phyloP scores from a whole-genome alignment of 2,797 vertebrate species.

The Cottoperca gobio region DNA sequence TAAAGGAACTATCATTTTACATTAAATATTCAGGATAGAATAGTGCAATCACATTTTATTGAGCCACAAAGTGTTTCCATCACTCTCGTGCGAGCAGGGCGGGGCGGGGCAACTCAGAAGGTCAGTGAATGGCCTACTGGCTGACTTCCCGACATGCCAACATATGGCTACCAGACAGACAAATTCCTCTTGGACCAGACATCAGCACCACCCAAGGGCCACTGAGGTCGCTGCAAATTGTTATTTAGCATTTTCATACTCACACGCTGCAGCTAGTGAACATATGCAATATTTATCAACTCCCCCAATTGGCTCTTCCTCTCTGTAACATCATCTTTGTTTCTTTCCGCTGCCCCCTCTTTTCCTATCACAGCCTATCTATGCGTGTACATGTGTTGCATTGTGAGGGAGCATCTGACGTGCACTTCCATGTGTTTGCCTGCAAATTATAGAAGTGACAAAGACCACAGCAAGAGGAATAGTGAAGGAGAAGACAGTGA shows the following conservation, averaged over 20 bases:
- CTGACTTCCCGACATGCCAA: constrained; percentile 54
- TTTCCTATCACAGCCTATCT: not conserved
- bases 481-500: not conserved
- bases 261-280: constrained; percentile 72
- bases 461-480: not conserved
- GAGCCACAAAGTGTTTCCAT: constrained; percentile 28
- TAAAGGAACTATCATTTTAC: not conserved
- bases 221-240: constrained; percentile 13
- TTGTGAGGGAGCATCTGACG: not conserved
- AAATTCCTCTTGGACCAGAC: constrained; percentile 48
- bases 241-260: constrained; percentile 73
- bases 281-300: constrained; percentile 79
- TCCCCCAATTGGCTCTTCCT: constrained; percentile 15
- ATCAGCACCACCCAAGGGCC: not conserved
- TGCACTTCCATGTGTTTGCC: constrained; percentile 12
- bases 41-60: constrained; percentile 1
- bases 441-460: constrained; percentile 5
- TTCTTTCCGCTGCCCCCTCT: not conserved
- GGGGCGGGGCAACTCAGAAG: constrained; percentile 28
- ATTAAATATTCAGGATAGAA: not conserved
- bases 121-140: constrained; percentile 49
- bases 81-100: not conserved
- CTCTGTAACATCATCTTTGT: constrained; percentile 17
- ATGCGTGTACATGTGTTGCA: not conserved
- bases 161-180: constrained; percentile 75